Evolutionary conservation across 2,113 vertebrate genomes (phyloP).

Genomic region (Aix galericulata): DNA sequence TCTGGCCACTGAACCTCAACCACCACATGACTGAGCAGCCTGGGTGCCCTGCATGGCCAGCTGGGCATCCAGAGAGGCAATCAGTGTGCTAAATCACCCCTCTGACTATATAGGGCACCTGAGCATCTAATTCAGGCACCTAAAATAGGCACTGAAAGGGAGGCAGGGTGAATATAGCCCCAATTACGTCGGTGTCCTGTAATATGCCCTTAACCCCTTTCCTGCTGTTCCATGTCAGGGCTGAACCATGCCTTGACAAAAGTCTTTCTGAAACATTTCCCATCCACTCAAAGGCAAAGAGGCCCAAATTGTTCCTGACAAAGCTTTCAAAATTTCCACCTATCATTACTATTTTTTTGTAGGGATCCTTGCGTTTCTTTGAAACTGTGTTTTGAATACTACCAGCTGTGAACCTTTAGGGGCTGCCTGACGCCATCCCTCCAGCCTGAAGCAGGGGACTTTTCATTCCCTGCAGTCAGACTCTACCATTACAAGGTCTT

Average conservation of each 20-base stretch:
- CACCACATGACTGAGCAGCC: background rate
- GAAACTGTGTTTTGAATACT: background rate
- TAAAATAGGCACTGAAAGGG: background rate
- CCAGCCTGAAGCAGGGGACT: background rate
- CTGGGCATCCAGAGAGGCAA: background rate
- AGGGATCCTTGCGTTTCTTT: background rate
- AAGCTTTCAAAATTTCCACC: background rate
- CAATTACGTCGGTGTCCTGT: accelerated
- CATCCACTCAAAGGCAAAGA: background rate
- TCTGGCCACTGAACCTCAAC: background rate
- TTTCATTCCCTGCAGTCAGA: background rate
- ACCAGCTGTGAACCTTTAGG: background rate
- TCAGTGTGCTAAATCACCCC: background rate
- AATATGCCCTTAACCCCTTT: background rate
- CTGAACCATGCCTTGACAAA: background rate
- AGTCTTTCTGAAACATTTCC: background rate
- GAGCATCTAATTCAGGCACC: background rate
- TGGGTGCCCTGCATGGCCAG: accelerated
- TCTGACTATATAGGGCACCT: background rate
- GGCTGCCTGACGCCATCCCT: background rate
- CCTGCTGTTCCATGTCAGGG: background rate
- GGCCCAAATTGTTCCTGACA: background rate
- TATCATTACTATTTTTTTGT: no score
- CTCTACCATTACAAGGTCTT: background rate
- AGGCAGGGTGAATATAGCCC: background rate